A percentile compares a stretch with the other conserved stretches of the same genome.
Evolutionary conservation across 2,888 invertebrate species (phyloP).

Genomic region (Strigamia crassipes): DNA sequence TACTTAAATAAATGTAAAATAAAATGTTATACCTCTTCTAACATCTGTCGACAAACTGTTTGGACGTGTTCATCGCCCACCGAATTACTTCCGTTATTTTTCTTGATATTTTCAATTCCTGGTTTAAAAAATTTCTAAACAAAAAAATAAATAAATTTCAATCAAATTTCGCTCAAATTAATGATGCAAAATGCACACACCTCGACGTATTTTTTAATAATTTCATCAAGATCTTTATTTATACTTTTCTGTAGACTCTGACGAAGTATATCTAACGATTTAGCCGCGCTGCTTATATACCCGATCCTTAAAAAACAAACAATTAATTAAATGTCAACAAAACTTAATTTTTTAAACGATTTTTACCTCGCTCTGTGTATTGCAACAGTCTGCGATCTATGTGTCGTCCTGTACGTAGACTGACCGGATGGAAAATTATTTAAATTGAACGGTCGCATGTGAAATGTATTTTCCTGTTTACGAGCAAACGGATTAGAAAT

Average conservation of each 20-base stretch:
- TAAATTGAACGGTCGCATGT: slow-evolving; percentile 73
- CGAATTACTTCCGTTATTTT: slow-evolving; percentile 74
- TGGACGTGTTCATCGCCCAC: slow-evolving; percentile 73
- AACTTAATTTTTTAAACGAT: neutral
- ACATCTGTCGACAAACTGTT: slow-evolving; percentile 75
- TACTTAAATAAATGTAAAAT: neutral
- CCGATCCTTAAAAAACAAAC: slow-evolving; percentile 56
- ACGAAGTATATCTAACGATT: slow-evolving; percentile 74
- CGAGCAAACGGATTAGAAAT: too few relatives aligned
- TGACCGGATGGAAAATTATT: slow-evolving; percentile 65
- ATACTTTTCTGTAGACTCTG: slow-evolving; percentile 77
- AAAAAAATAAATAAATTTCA: slow-evolving; percentile 12
- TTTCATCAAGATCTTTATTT: slow-evolving; percentile 76
- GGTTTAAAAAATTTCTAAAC: slow-evolving; percentile 76
- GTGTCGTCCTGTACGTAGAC: slow-evolving; percentile 56
- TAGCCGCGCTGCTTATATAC: slow-evolving; percentile 67
- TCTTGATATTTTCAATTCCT: slow-evolving; percentile 75
- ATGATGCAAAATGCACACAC: slow-evolving; percentile 59
- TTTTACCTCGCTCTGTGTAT: slow-evolving; percentile 56
- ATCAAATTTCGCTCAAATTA: neutral
- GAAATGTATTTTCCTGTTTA: slow-evolving; percentile 65
- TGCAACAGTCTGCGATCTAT: slow-evolving; percentile 57
- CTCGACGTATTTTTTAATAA: slow-evolving; percentile 77
- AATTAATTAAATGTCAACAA: neutral
- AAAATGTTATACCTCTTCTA: slow-evolving; percentile 69